phyloP scores from a whole-genome alignment of 1,140 invertebrate species.

The Cotesia typhae region DNA sequence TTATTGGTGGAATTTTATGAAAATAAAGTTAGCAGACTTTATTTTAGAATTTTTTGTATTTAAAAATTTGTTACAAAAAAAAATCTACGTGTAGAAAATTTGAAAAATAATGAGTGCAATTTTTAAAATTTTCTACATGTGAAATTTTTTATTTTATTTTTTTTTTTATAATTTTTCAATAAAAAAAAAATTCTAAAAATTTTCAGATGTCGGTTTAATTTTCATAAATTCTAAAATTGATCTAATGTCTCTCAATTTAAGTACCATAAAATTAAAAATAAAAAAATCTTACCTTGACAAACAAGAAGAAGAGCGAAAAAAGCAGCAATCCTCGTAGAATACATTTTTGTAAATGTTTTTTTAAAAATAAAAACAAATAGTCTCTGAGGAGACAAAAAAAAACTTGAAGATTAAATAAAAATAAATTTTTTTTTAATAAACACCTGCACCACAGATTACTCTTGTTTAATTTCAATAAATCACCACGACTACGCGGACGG shows the following conservation, averaged over 20 bases:
- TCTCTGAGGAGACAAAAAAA: neutral
- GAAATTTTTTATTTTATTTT: too few species aligned
- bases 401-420: neutral
- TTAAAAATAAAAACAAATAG: neutral
- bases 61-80: too few species aligned
- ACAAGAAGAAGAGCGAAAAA: conserved; percentile 17
- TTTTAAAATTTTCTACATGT: too few species aligned
- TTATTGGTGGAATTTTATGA: neutral
- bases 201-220: too few species aligned
- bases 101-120: too few species aligned
- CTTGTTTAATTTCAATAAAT: conserved; percentile 12
- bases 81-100: too few species aligned
- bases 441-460: conserved; percentile 28
- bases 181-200: too few species aligned
- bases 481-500: conserved; percentile 7
- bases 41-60: neutral
- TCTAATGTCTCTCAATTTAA: too few species aligned
- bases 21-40: neutral
- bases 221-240: too few species aligned
- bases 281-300: conserved; percentile 8
- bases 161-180: too few species aligned
- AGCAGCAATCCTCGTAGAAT: conserved; percentile 14
- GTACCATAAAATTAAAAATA: neutral
- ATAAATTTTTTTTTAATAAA: neutral
- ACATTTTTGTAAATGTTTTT: conserved; percentile 15